A percentile compares a stretch with the other conserved stretches of the same genome.
These are phyloP conservation scores for Nycticryphes semicollaris DNA, from an alignment of 2,113 vertebrate species.

Conservation along the genomic window DNA sequence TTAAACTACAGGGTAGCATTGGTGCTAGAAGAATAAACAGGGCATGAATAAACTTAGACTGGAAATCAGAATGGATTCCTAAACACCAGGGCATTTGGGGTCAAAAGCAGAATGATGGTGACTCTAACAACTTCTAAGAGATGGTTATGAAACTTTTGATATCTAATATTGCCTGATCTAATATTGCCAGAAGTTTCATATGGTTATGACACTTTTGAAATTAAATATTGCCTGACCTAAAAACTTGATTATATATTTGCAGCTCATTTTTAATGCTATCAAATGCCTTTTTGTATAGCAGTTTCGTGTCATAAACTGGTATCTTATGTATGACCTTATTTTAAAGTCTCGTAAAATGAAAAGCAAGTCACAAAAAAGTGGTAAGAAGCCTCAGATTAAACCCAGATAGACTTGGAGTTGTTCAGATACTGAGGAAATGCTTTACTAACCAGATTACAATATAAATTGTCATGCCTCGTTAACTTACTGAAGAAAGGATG, in stretches of 20 bases:
- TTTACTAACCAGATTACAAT: neutral
- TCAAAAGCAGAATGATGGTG: neutral
- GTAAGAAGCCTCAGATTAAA: neutral
- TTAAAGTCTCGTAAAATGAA: neutral
- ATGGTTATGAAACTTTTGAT: neutral
- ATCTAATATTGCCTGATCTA: neutral
- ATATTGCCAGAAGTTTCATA: neutral
- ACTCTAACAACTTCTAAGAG: neutral
- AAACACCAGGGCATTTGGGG: neutral
- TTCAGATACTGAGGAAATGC: neutral
- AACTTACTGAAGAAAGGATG: neutral
- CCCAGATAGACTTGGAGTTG: neutral
- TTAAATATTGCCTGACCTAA: neutral
- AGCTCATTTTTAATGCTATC: neutral
- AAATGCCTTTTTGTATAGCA: neutral
- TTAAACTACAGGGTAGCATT: neutral
- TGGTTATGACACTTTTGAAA: neutral
- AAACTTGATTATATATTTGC: neutral
- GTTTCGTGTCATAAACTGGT: neutral
- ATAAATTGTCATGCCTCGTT: neutral
- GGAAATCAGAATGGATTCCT: neutral
- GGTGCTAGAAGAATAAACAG: neutral
- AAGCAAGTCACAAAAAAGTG: neutral
- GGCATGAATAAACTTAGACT: neutral
- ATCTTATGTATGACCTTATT: neutral